Conservation (phyloP, 2,888 invertebrate genomes). For the Andrena trimmerana region DNA sequence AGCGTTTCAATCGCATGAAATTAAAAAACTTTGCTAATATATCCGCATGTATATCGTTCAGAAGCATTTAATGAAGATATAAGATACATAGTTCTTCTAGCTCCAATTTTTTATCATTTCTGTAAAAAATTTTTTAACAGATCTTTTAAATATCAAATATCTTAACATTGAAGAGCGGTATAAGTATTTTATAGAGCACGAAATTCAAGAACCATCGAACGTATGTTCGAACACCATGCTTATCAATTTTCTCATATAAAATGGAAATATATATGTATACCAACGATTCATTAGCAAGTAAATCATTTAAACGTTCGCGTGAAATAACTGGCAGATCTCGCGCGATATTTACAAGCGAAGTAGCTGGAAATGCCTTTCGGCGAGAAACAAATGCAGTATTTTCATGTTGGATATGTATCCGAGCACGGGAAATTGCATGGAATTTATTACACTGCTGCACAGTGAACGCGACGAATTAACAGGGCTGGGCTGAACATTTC, state of each 20-base stretch:
- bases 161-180: too few relatives aligned
- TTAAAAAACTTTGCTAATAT: constrained; percentile 17
- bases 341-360: neutral
- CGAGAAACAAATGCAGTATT: neutral
- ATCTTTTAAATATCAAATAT: neutral
- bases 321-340: neutral
- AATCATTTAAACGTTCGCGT: neutral
- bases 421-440: neutral
- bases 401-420: neutral
- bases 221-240: neutral
- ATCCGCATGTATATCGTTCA: neutral
- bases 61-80: neutral
- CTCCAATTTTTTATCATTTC: neutral
- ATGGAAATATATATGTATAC: neutral
- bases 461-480: constrained; percentile 15
- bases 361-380: neutral
- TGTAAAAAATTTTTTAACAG: too few relatives aligned
- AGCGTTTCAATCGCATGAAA: neutral
- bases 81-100: too few relatives aligned
- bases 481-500: neutral
- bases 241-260: neutral
- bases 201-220: too few relatives aligned
- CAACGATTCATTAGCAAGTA: constrained; percentile 3
- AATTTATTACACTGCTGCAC: neutral
- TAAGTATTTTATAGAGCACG: too few relatives aligned